Evolutionary conservation across 2,113 vertebrate species (phyloP).

Genomic region (Ariopsis seemanni): DNA sequence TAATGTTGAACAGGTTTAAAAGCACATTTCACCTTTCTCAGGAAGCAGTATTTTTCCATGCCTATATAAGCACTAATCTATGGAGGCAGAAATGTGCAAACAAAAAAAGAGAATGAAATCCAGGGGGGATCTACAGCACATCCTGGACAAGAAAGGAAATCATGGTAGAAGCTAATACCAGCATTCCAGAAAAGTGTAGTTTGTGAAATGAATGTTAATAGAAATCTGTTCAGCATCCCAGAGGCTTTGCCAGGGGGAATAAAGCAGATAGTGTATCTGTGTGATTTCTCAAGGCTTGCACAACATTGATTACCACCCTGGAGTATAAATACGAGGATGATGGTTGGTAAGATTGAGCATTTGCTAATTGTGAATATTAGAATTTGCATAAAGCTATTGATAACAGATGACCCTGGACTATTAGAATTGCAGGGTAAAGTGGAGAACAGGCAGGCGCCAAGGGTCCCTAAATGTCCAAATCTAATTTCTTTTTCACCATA

Average conservation of each 20-base stretch:
- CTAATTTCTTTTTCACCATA: slow-evolving; percentile 23
- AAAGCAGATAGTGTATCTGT: background rate
- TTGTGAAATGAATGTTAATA: slow-evolving; percentile 38
- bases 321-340: slow-evolving; percentile 20
- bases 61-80: slow-evolving; percentile 24
- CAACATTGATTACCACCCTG: slow-evolving; percentile 25
- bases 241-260: background rate
- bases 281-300: slow-evolving; percentile 14
- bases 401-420: slow-evolving; percentile 6
- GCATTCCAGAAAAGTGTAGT: slow-evolving; percentile 17
- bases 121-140: background rate
- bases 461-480: background rate
- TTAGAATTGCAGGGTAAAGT: background rate
- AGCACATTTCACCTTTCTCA: slow-evolving; percentile 1
- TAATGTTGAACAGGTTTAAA: slow-evolving; percentile 11
- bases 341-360: slow-evolving; percentile 15
- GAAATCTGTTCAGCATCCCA: slow-evolving; percentile 36
- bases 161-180: background rate
- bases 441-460: slow-evolving; percentile 1
- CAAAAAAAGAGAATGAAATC: slow-evolving; percentile 30
- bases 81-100: slow-evolving; percentile 16
- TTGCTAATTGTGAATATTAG: slow-evolving; percentile 1
- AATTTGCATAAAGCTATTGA: slow-evolving; percentile 30
- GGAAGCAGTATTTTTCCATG: slow-evolving; percentile 32
- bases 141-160: background rate